These are phyloP conservation scores for Dunckerocampus dactyliophorus DNA, from an alignment of 2,113 vertebrate genomes.

Conservation along the genomic window DNA sequence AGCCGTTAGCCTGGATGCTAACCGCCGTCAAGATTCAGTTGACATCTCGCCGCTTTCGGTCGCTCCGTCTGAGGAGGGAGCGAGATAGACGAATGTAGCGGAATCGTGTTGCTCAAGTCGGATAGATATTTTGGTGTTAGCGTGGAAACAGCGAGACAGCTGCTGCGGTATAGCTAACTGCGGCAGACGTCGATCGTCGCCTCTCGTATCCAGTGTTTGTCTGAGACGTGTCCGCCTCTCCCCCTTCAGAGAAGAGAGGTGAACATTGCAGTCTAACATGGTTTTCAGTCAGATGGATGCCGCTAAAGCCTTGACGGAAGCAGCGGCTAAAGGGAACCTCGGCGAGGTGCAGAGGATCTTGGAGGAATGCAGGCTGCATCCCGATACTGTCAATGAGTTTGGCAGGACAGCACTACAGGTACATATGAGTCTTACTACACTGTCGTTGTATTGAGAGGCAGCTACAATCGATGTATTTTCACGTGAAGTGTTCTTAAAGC, in stretches of 20 bases:
- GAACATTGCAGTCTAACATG: constrained; percentile 64
- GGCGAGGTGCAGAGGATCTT: constrained; percentile 80
- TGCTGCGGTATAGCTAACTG: constrained; percentile 17
- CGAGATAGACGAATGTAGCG: background rate
- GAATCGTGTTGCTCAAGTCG: constrained; percentile 10
- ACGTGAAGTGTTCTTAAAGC: too few species aligned
- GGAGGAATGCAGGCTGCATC: constrained; percentile 77
- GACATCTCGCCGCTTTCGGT: background rate
- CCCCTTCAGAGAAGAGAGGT: background rate
- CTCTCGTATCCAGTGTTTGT: too few species aligned
- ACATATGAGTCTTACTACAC: constrained; percentile 1
- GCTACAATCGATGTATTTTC: too few species aligned
- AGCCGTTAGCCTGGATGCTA: constrained; percentile 55
- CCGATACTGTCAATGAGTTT: constrained; percentile 80
- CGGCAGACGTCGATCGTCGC: constrained; percentile 5
- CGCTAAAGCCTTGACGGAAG: constrained; percentile 79
- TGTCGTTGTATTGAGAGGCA: too few species aligned
- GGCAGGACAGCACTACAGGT: constrained; percentile 86
- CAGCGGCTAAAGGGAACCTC: constrained; percentile 79
- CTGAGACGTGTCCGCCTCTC: background rate
- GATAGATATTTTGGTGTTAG: constrained; percentile 25
- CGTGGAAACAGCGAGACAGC: background rate
- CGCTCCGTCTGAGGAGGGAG: background rate
- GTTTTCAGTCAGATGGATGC: constrained; percentile 75
- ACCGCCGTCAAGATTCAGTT: constrained; percentile 7